These are phyloP conservation scores for Propithecus perrieri DNA, from an alignment of 2,797 vertebrate genomes.

Conservation along the genomic window DNA sequence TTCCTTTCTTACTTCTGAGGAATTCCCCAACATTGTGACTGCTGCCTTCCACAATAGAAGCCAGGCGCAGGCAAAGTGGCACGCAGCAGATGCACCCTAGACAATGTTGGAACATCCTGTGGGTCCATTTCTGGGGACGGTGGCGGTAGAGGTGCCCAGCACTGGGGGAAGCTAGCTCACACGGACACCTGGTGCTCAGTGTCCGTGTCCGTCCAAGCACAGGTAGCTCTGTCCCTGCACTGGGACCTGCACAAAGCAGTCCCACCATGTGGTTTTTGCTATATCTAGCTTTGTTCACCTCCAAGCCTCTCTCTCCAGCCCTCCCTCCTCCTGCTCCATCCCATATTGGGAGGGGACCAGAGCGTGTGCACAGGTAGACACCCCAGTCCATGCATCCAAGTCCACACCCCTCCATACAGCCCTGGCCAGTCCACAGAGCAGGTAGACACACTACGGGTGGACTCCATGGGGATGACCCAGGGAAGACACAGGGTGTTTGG, in stretches of 20 bases:
- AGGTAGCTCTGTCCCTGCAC: rapidly evolving
- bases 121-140: not conserved
- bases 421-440: not conserved
- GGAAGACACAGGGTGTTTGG: not conserved
- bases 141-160: not conserved
- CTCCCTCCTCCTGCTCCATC: not conserved
- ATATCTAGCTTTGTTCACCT: not conserved
- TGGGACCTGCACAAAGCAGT: not conserved
- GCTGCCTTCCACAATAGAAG: not conserved
- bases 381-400: too few relatives aligned
- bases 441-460: too few relatives aligned
- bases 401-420: not conserved
- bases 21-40: constrained; percentile 9
- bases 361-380: not conserved
- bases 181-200: not conserved
- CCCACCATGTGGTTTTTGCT: rapidly evolving
- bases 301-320: not conserved
- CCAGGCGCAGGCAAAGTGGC: not conserved
- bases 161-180: not conserved
- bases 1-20: not conserved
- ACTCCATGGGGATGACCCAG: not conserved
- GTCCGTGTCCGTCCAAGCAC: too few relatives aligned
- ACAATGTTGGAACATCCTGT: not conserved
- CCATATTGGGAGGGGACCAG: not conserved
- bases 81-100: not conserved